Percentiles rank a stretch among this genome's conserved stretches.
phyloP scores from a whole-genome alignment of 2,888 invertebrate species.

The Limenitis arthemis region DNA sequence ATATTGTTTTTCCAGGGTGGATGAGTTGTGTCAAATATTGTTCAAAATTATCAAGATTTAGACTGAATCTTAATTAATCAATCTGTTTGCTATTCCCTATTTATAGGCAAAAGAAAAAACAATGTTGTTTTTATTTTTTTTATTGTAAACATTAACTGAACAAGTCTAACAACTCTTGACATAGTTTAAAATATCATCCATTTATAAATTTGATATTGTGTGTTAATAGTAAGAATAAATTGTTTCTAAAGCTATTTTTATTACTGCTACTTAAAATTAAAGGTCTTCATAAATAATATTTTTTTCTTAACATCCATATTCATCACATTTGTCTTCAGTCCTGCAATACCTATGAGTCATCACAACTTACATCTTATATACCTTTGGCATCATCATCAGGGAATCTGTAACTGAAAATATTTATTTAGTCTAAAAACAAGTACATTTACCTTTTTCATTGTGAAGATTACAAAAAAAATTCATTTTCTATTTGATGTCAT shows the following conservation, averaged over 20 bases:
- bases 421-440: background rate
- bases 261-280: conserved; percentile 23
- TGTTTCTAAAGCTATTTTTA: conserved; percentile 29
- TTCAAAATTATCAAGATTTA: no score
- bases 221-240: conserved; percentile 10
- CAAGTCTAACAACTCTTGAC: no score
- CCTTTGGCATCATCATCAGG: conserved; percentile 67
- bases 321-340: background rate
- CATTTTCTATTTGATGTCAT: no score
- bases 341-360: background rate
- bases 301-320: conserved; percentile 15
- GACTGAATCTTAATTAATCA: no score
- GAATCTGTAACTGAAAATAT: conserved; percentile 67
- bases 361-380: conserved; percentile 36
- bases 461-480: no score
- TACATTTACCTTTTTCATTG: background rate
- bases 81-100: no score
- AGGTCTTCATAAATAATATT: conserved; percentile 14
- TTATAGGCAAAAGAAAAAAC: no score
- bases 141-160: no score
- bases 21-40: no score
- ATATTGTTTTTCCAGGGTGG: no score
- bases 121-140: no score
- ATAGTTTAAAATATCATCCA: no score
- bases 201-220: background rate